phyloP scores from a whole-genome alignment of 1,140 invertebrate genomes.

The Drosophila obscura region DNA sequence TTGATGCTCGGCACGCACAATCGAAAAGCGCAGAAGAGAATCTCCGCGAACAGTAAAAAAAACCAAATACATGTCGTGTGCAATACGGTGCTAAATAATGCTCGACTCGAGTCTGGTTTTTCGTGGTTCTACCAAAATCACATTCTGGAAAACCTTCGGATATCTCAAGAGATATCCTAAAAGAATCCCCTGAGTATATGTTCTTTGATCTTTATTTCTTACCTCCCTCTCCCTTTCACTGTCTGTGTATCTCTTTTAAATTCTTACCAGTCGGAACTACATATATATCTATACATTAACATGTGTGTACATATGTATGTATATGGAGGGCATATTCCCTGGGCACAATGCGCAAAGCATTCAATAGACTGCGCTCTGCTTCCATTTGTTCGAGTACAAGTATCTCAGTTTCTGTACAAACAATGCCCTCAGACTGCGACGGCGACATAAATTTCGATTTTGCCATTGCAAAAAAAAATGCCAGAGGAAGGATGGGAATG shows the following conservation, averaged over 20 bases:
- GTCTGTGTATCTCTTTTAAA: conserved; percentile 3
- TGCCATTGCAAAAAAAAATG: conserved; percentile 67
- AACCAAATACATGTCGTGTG: no score
- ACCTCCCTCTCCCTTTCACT: no score
- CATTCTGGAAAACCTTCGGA: no score
- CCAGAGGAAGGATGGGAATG: conserved; percentile 15
- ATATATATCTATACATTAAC: conserved; percentile 17
- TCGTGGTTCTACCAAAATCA: no score
- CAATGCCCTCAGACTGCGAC: conserved; percentile 66
- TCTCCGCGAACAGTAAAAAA: no score
- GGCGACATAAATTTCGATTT: conserved; percentile 79
- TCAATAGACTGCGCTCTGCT: conserved; percentile 50
- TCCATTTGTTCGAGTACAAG: conserved; percentile 30
- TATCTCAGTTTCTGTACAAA: conserved; percentile 42
- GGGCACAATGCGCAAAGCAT: conserved; percentile 41
- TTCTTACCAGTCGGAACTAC: conserved; percentile 25
- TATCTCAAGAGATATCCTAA: no score
- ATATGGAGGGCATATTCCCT: conserved; percentile 12
- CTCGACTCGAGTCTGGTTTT: no score
- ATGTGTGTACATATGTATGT: not conserved
- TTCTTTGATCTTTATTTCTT: no score
- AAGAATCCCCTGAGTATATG: no score
- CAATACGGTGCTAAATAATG: no score
- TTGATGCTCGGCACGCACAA: no score
- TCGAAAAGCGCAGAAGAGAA: no score